Percentiles rank a stretch among this genome's conserved stretches.
Evolutionary conservation across 2,888 invertebrate species (phyloP).

Genomic region (Agrochola lota): DNA sequence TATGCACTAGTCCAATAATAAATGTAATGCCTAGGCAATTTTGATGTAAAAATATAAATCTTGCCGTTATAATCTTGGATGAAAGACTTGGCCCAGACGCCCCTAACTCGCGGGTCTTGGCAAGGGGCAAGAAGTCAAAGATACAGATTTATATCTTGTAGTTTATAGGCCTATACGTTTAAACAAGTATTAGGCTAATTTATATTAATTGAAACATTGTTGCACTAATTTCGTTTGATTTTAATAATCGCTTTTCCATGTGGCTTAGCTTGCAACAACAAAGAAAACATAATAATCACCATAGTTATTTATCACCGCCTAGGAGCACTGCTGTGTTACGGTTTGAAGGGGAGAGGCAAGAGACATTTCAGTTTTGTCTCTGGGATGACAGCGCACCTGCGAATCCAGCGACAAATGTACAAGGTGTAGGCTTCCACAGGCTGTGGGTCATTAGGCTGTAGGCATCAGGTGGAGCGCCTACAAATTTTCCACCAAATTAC

Average conservation of each 20-base stretch:
- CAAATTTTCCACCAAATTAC: neutral
- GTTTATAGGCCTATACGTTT: slow-evolving; percentile 29
- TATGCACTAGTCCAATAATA: neutral
- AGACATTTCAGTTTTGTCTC: neutral
- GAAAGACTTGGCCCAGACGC: neutral
- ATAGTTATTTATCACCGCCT: neutral
- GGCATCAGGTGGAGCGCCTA: neutral
- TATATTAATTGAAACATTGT: slow-evolving; percentile 14
- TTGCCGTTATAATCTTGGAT: neutral
- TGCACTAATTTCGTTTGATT: neutral
- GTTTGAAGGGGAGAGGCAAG: neutral
- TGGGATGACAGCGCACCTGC: no score
- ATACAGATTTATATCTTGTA: slow-evolving; percentile 32
- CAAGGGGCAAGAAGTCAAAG: slow-evolving; percentile 13
- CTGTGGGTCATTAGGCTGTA: neutral
- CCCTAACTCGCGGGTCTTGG: slow-evolving; percentile 22
- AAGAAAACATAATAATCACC: neutral
- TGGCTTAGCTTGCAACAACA: neutral
- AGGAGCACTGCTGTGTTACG: neutral
- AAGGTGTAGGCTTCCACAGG: neutral
- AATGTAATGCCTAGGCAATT: neutral
- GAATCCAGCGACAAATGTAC: neutral
- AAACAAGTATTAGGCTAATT: slow-evolving; percentile 21
- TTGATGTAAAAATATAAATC: neutral
- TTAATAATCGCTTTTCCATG: neutral